Evolutionary conservation across 2,888 invertebrate species (phyloP), one percentile per base, ranked within the genome.

Genomic region (Acanthosoma haemorrhoidale): DNA sequence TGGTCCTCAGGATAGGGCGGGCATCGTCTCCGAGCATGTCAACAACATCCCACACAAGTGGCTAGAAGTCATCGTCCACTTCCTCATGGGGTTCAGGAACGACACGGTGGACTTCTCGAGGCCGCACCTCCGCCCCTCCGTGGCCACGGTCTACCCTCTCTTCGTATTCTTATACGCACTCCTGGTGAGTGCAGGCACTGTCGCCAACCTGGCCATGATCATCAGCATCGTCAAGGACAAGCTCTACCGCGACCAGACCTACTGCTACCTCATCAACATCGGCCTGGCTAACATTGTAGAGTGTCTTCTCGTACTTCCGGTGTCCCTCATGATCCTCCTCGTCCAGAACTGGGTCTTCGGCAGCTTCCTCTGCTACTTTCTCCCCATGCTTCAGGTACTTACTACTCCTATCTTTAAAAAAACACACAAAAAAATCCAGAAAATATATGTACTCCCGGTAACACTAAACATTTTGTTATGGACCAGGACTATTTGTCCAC

Each of bases 271-370:
- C 57, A 82, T 86, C 71, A 89, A 89, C 78, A 81, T 88, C 76
- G 86, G 86, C 0, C 77, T 89, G 66, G 85, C 88, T 75, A 86
- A 88, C 77, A 79, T 88, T 39, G 80, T 88, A 41, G 88, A 88
- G 79, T 86, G 88, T 76, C 79, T 85, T 16, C 78, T 87, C 70
- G 87, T 88, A n/a, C 77, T 89, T 75, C 90, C 90, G 13, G 82
- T 89, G 6, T 85, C 88, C 0, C 78, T 89, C 73, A 84, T 86
- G 75, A 87, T 88, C 63, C 81, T 89, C 76, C 80, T 89, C 39
- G 81, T 89, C 71, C 86, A 87, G 77, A 88, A 89, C 78, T 89
- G 89, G 89, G 82, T 89, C 72, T 86, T 88, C 75, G 89, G 89
- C 6, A 85, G 87, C 75, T 85, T 88, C 75, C 78, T 89, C 72